A percentile compares a stretch with the other conserved stretches of the same genome.
phyloP scores from a whole-genome alignment of 2,113 vertebrate species.

The Stegostoma tigrinum region DNA sequence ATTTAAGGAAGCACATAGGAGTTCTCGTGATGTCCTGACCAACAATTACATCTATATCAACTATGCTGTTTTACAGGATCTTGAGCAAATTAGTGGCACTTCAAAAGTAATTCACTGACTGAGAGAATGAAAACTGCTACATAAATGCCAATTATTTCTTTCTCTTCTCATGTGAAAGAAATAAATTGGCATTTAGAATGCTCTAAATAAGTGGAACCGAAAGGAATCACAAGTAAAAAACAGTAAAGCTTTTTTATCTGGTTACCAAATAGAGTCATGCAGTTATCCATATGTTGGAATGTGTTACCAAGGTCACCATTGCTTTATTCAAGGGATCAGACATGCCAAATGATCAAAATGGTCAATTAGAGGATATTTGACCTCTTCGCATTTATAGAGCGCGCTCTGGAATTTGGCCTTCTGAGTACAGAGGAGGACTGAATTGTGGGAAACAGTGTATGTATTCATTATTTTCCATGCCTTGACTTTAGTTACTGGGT shows the following conservation, averaged over 20 bases:
- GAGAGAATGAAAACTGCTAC: not conserved
- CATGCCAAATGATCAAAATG: not conserved
- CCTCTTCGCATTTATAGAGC: not conserved
- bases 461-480: not conserved
- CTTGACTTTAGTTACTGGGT: not conserved
- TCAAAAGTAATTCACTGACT: conserved; percentile 15
- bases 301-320: conserved; percentile 15
- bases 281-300: conserved; percentile 13
- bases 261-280: conserved; percentile 4
- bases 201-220: not conserved
- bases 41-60: not conserved
- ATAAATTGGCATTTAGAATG: conserved; percentile 5
- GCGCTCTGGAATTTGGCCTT: not conserved
- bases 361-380: conserved; percentile 15
- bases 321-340: conserved; percentile 4
- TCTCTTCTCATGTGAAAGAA: not conserved
- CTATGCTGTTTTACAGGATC: not conserved
- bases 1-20: not conserved
- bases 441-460: not conserved
- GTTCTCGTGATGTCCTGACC: not conserved
- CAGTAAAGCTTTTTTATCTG: not conserved
- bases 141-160: not conserved
- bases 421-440: not conserved
- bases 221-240: not conserved
- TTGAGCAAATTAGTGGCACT: not conserved